Evolutionary conservation across 1,140 invertebrate genomes (phyloP).

Genomic region (Thaumatotibia leucotreta): DNA sequence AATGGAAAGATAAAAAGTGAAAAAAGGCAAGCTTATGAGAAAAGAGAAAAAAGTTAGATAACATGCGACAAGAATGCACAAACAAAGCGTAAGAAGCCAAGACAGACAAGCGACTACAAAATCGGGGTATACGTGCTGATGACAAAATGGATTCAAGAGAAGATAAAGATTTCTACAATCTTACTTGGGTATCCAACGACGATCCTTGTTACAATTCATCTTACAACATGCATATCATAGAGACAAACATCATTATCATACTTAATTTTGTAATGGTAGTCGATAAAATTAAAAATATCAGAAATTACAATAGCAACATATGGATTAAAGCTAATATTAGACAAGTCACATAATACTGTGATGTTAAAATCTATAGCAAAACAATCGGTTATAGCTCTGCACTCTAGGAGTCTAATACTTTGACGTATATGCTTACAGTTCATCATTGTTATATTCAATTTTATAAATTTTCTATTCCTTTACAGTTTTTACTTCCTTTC

Average conservation of each 20-base stretch:
- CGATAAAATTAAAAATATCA: conserved; percentile 38
- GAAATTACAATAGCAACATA: conserved; percentile 64
- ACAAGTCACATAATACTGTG: conserved; percentile 47
- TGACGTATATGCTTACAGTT: conserved; percentile 39
- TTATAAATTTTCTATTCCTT: no score
- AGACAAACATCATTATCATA: conserved; percentile 29
- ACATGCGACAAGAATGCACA: conserved; percentile 64
- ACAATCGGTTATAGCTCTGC: conserved; percentile 67
- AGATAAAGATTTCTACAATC: conserved; percentile 52
- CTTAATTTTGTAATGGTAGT: conserved; percentile 22
- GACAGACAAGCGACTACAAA: conserved; percentile 44
- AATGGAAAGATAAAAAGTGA: conserved; percentile 44
- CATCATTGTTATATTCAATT: background rate
- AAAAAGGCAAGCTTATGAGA: conserved; percentile 50
- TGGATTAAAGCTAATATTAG: conserved; percentile 61
- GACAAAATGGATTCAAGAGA: conserved; percentile 43
- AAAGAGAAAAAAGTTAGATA: conserved; percentile 41
- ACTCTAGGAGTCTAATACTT: conserved; percentile 56
- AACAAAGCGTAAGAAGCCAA: conserved; percentile 52
- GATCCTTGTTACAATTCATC: conserved; percentile 63
- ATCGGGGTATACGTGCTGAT: conserved; percentile 47
- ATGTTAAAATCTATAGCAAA: conserved; percentile 69
- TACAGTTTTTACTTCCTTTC: no score
- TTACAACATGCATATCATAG: conserved; percentile 50
- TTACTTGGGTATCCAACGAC: conserved; percentile 73